A percentile compares a stretch with the other conserved stretches of the same genome.
Evolutionary conservation across 2,888 invertebrate genomes (phyloP).

Genomic region (Rhynchonema sp.): DNA sequence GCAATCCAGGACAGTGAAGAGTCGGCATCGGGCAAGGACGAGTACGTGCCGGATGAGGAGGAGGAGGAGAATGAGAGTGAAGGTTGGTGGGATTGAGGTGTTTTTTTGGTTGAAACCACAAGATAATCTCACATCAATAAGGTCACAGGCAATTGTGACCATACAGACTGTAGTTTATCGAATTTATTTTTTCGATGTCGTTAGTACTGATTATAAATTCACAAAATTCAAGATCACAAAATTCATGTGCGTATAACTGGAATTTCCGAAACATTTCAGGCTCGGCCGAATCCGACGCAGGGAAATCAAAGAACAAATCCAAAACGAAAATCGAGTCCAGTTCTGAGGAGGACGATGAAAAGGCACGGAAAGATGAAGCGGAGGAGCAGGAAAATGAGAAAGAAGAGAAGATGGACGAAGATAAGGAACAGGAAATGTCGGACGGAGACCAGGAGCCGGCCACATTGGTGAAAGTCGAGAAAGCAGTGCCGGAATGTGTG

Average conservation of each 20-base stretch:
- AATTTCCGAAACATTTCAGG: too few species aligned
- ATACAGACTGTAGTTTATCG: too few species aligned
- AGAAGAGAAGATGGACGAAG: background rate
- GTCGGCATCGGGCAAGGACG: too few species aligned
- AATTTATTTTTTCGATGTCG: background rate
- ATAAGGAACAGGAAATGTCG: background rate
- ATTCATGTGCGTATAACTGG: too few species aligned
- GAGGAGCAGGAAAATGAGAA: background rate
- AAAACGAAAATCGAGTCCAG: background rate
- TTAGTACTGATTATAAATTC: background rate
- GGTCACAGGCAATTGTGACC: too few species aligned
- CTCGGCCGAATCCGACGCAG: too few species aligned
- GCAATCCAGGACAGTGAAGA: too few species aligned
- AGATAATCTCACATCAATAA: too few species aligned
- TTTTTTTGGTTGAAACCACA: too few species aligned
- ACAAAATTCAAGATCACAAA: background rate
- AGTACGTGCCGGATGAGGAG: too few species aligned
- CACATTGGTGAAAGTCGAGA: background rate
- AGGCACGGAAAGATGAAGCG: background rate
- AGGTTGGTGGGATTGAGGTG: too few species aligned
- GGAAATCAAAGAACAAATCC: background rate
- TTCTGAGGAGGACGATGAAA: background rate
- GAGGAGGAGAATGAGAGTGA: too few species aligned
- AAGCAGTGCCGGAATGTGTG: background rate
- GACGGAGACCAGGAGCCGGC: background rate